Conservation (phyloP, 2,797 vertebrate species). For the Gymnodraco acuticeps region DNA sequence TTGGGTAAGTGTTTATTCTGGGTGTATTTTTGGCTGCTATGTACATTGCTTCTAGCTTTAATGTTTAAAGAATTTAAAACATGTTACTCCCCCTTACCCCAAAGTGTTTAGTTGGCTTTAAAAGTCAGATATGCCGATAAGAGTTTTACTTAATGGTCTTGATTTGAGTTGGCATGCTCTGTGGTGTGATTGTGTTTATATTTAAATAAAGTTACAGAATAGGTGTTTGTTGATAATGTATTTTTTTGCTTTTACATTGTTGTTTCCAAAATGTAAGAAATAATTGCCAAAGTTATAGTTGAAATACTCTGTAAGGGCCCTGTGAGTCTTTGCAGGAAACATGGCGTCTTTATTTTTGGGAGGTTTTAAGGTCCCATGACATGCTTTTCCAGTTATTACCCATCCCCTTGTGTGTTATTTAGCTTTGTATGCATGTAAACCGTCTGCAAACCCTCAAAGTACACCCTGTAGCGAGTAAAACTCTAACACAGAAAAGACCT, state of each 20-base stretch:
- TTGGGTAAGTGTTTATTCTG: slow-evolving; percentile 87
- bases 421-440: too few relatives aligned
- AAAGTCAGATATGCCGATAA: slow-evolving; percentile 34
- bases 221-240: not conserved
- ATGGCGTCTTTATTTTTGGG: not conserved
- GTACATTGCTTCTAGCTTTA: slow-evolving; percentile 17
- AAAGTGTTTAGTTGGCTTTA: slow-evolving; percentile 20
- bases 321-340: not conserved
- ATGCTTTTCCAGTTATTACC: too few relatives aligned
- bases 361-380: not conserved
- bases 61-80: slow-evolving; percentile 36
- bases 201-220: not conserved
- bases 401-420: too few relatives aligned
- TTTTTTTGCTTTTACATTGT: not conserved
- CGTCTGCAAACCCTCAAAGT: too few relatives aligned
- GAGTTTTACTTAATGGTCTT: slow-evolving; percentile 8
- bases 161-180: slow-evolving; percentile 2
- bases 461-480: too few relatives aligned
- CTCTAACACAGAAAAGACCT: too few relatives aligned
- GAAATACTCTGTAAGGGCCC: not conserved
- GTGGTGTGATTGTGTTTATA: slow-evolving; percentile 16
- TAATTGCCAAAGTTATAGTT: not conserved
- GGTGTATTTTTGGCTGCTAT: slow-evolving; percentile 11
- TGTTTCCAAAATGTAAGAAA: not conserved
- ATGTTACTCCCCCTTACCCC: not conserved